Conservation (phyloP, 2,888 invertebrate species). For the Chloroclysta siterata region DNA sequence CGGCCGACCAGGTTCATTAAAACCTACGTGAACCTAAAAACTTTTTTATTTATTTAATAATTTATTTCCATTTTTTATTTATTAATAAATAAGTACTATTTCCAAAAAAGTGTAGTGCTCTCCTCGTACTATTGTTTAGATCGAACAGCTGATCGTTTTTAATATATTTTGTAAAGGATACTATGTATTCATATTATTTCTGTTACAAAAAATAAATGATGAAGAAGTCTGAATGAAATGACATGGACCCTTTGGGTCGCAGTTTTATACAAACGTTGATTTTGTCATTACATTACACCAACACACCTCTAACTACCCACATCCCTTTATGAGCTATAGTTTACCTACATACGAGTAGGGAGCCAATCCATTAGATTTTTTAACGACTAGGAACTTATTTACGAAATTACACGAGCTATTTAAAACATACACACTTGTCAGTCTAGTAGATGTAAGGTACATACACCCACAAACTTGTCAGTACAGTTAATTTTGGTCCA, state of each 20-base stretch:
- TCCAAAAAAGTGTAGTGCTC: conserved; percentile 71
- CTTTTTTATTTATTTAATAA: conserved; percentile 78
- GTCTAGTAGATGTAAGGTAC: too few species aligned
- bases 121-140: conserved; percentile 50
- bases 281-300: conserved; percentile 66
- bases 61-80: conserved; percentile 84
- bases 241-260: conserved; percentile 61
- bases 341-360: neutral
- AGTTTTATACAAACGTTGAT: conserved; percentile 62
- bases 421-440: too few species aligned
- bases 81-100: conserved; percentile 82
- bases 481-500: too few species aligned
- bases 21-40: conserved; percentile 69
- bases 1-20: conserved; percentile 61
- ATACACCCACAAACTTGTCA: too few species aligned
- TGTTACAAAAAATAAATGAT: conserved; percentile 72
- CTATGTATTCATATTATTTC: conserved; percentile 73
- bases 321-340: conserved; percentile 8
- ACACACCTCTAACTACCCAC: conserved; percentile 41
- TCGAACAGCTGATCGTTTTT: conserved; percentile 42
- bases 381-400: too few species aligned
- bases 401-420: too few species aligned
- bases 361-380: too few species aligned
- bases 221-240: conserved; percentile 75
- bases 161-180: conserved; percentile 63